Evolutionary conservation across 2,113 vertebrate species (phyloP).

Genomic region (Perccottus glenii): DNA sequence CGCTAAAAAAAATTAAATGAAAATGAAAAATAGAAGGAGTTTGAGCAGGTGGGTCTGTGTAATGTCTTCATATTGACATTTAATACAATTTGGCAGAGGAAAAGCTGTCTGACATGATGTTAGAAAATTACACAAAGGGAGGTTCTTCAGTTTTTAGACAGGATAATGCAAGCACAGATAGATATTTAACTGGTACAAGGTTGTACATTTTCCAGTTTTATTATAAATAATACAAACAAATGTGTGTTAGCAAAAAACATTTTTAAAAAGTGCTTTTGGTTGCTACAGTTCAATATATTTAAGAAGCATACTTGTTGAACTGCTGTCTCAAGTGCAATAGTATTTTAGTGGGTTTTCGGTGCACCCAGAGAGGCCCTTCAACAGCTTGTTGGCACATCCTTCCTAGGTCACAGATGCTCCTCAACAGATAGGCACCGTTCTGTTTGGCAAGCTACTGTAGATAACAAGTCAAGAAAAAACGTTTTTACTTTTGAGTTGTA

Average conservation of each 20-base stretch:
- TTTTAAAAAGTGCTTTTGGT: conserved; percentile 42
- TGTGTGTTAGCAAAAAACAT: conserved; percentile 17
- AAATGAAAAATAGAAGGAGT: too few species aligned
- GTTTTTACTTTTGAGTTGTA: background rate
- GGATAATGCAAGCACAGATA: background rate
- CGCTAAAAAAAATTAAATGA: too few species aligned
- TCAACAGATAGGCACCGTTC: conserved; percentile 29
- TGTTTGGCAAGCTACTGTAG: conserved; percentile 35
- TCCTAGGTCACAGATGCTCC: conserved; percentile 31
- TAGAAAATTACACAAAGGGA: too few species aligned
- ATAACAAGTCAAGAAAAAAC: conserved; percentile 22
- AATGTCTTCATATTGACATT: too few species aligned
- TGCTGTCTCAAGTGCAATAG: conserved; percentile 29
- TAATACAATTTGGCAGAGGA: too few species aligned
- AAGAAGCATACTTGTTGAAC: conserved; percentile 1
- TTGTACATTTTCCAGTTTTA: conserved; percentile 34
- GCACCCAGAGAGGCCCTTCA: conserved; percentile 10
- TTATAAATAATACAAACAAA: conserved; percentile 57
- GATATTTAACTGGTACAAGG: too few species aligned
- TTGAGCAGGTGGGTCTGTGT: too few species aligned
- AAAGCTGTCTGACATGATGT: too few species aligned
- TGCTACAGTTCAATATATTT: background rate
- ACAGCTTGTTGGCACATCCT: conserved; percentile 13
- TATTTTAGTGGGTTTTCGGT: background rate
- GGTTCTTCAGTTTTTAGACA: background rate